A percentile compares a stretch with the other conserved stretches of the same genome.
Conservation (phyloP, 2,113 vertebrate genomes). For the Ochotona princeps region DNA sequence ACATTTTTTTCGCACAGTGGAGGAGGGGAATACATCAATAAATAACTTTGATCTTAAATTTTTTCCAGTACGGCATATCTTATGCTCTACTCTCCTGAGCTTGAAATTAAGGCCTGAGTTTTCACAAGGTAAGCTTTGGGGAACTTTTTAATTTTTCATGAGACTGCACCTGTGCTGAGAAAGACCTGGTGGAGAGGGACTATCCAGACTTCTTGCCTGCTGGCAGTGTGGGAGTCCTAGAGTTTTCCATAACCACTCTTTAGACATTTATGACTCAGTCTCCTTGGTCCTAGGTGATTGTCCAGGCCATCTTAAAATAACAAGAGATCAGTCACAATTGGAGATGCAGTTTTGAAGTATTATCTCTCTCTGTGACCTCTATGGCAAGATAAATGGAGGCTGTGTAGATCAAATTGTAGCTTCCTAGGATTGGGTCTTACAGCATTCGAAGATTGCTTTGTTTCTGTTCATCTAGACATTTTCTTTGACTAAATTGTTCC, state of each 20-base stretch:
- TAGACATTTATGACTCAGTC: neutral
- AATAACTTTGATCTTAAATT: neutral
- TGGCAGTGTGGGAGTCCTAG: neutral
- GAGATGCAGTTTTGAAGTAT: constrained; percentile 29
- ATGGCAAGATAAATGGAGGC: neutral
- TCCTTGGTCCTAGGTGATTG: neutral
- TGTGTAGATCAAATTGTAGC: neutral
- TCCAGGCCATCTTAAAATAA: constrained; percentile 45
- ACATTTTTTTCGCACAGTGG: neutral
- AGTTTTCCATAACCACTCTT: neutral
- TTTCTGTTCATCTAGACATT: neutral
- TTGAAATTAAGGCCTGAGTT: neutral
- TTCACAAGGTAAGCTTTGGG: neutral
- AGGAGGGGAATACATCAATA: neutral
- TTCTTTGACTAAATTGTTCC: constrained; percentile 45
- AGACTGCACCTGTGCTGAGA: constrained; percentile 9
- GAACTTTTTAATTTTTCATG: too few relatives aligned
- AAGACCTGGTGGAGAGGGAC: neutral
- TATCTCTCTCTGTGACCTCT: neutral
- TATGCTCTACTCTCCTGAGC: neutral
- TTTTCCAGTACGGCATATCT: neutral
- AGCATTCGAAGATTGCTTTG: constrained; percentile 50
- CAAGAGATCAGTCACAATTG: neutral
- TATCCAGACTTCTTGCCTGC: neutral
- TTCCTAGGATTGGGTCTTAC: constrained; percentile 37